Conservation (phyloP, 1,140 invertebrate species). For the Saccostrea glomerata region DNA sequence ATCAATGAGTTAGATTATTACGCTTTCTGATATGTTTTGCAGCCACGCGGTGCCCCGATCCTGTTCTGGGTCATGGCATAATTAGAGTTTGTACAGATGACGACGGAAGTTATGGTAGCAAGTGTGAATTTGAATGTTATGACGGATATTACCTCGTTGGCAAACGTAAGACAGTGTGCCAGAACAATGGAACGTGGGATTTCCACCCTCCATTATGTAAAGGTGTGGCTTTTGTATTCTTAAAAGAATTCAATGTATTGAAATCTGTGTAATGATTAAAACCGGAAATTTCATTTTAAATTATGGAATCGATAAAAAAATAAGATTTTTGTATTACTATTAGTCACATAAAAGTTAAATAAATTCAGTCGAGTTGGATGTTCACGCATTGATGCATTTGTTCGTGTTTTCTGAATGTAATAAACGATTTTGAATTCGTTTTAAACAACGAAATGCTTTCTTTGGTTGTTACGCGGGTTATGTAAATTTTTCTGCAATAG, state of each 20-base stretch:
- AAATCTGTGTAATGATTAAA: neutral
- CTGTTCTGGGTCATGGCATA: neutral
- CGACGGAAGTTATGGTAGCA: conserved; percentile 8
- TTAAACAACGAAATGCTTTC: too few relatives aligned
- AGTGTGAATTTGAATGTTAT: conserved; percentile 42
- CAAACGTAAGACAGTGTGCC: neutral
- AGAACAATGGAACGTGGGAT: conserved; percentile 6
- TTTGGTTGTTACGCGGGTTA: too few relatives aligned
- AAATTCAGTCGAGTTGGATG: too few relatives aligned
- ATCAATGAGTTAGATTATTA: too few relatives aligned
- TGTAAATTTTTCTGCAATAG: too few relatives aligned
- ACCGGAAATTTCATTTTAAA: too few relatives aligned
- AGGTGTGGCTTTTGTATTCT: neutral
- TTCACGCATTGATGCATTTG: too few relatives aligned
- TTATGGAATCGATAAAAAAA: too few relatives aligned
- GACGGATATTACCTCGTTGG: conserved; percentile 36
- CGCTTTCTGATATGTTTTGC: neutral
- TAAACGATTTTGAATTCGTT: too few relatives aligned
- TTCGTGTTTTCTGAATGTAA: too few relatives aligned
- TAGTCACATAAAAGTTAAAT: too few relatives aligned
- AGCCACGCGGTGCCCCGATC: neutral
- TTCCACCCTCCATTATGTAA: neutral
- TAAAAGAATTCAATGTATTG: neutral
- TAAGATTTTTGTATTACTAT: too few relatives aligned
- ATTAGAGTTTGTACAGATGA: neutral